Percentiles rank a stretch among this genome's conserved stretches.
phyloP scores from a whole-genome alignment of 2,888 invertebrate species.

The Parasteatoda lunata region DNA sequence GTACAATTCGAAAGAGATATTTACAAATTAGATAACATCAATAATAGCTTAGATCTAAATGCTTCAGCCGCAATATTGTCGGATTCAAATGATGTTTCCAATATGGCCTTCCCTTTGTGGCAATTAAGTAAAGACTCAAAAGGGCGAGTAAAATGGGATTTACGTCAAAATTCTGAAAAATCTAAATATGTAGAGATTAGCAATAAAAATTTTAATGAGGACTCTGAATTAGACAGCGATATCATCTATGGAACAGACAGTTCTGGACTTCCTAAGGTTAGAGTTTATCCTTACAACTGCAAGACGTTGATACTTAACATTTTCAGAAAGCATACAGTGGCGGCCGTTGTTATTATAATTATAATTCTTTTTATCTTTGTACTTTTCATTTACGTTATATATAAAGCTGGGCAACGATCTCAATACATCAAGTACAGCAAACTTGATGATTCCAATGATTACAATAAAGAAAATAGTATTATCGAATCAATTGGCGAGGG shows the following conservation, averaged over 20 bases:
- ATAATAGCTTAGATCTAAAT: not conserved
- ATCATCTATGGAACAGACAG: not conserved
- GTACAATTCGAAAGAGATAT: not conserved
- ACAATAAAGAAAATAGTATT: too few species aligned
- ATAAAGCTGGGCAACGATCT: not conserved
- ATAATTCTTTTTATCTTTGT: not conserved
- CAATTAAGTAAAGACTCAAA: not conserved
- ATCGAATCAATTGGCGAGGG: too few species aligned
- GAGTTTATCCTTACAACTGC: not conserved
- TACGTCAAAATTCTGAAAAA: not conserved
- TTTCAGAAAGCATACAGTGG: not conserved
- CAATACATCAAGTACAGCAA: not conserved
- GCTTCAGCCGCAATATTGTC: not conserved
- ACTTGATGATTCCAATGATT: not conserved
- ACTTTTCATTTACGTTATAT: not conserved
- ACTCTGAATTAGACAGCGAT: not conserved
- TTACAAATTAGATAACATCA: not conserved
- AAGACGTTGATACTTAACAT: not conserved
- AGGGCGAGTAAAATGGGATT: not conserved
- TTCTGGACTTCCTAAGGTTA: not conserved
- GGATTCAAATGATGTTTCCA: not conserved
- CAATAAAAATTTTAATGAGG: not conserved
- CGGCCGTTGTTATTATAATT: not conserved
- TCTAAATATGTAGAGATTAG: not conserved
- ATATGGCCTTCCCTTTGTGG: not conserved